phyloP scores from a whole-genome alignment of 1,140 invertebrate species.

The Ceratosolen fusciceps region DNA sequence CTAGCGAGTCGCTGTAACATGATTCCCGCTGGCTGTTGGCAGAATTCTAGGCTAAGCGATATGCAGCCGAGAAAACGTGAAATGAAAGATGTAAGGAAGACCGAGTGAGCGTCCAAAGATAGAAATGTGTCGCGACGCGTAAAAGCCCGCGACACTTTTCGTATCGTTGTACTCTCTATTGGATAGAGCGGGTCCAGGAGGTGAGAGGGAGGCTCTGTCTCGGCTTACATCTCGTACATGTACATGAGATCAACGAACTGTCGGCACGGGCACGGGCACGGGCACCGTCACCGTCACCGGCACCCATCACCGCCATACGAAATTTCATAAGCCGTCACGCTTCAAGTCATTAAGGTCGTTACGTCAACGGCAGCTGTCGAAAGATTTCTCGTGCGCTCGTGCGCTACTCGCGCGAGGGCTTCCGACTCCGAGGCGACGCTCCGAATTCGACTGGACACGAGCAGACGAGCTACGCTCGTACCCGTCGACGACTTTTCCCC shows the following conservation, averaged over 20 bases:
- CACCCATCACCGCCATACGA: slow-evolving; percentile 38
- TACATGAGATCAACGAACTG: slow-evolving; percentile 28
- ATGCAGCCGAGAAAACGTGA: background rate
- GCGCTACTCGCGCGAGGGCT: background rate
- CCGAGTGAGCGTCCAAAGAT: background rate
- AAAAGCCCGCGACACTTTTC: background rate
- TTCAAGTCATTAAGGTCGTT: slow-evolving; percentile 55
- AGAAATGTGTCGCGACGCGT: background rate
- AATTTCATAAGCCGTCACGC: slow-evolving; percentile 57
- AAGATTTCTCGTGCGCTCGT: slow-evolving; percentile 21
- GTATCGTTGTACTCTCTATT: slow-evolving; percentile 7
- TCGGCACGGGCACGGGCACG: no score
- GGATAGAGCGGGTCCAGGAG: no score
- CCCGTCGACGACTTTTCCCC: no score
- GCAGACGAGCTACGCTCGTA: background rate
- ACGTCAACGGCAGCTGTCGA: slow-evolving; percentile 44
- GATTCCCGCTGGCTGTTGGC: background rate
- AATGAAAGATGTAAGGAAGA: no score
- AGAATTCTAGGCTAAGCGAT: slow-evolving; percentile 3
- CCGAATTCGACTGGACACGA: background rate
- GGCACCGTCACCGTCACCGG: no score
- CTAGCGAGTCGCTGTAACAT: background rate
- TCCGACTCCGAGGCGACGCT: background rate
- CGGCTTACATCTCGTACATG: background rate
- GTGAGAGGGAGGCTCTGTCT: no score